Base-by-base conservation (phyloP, 1,140 invertebrate species). In the Ostrea denselamellosa region DNA sequence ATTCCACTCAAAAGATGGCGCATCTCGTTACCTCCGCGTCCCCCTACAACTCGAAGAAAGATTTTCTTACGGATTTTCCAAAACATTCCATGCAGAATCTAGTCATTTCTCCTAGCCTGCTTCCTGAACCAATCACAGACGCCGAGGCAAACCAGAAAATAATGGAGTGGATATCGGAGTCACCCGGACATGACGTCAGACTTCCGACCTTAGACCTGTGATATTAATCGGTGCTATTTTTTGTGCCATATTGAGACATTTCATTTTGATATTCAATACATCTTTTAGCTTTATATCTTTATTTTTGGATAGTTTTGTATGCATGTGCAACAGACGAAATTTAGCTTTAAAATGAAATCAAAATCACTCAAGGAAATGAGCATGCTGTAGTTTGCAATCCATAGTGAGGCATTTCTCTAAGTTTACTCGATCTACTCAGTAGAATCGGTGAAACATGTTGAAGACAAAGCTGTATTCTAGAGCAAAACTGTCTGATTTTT, bases 91-190 rank as follows among this genome's bases (percentile, higher is more conserved):
- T 8, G 34, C 68, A 25, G 28, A 34, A 8, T 17, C 10, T 77
- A 77, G 28, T 22, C 4, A 12, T 71, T 22, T 71, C 65, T 0
- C 65, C 65, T 8, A 25, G 65, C 25, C 28, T 77, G 9, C 68
- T 77, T 28, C 68, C 68, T 17, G 68, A 77, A 34, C 68, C 68
- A 28, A 28, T 77, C 25, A 77, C 68, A 12, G 22, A 77, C 8
- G 68, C 68, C 68, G 68, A 77, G 28, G 68, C 68, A 3, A 77
- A 77, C 25, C 68, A 34, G 68, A 77, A 77, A 17, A 77, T 77
- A 22, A 77, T 77, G 22, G 68, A 77, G 25, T 77, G 68, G 68
- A 77, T 77, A 5, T 28, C 28, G 0, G 68, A 77, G 17, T 2
- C 68, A 77, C 25, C 68, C 28, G 68, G 68, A 77, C 34, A 14